These are phyloP conservation scores for Ischnus inquisitorius DNA, from an alignment of 2,888 invertebrate genomes.

Conservation along the genomic window DNA sequence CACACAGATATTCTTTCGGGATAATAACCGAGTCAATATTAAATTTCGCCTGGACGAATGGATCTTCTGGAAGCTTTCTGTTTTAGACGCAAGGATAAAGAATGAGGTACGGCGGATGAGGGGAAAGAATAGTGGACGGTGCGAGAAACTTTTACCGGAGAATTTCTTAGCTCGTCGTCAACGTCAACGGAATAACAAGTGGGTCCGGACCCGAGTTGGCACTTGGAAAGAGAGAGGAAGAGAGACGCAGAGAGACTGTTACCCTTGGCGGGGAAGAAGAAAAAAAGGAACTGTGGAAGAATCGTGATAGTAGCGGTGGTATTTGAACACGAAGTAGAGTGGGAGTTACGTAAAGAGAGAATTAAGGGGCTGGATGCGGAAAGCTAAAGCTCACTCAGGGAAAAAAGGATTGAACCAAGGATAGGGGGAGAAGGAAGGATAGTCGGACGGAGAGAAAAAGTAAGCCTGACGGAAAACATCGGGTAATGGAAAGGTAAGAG, in stretches of 20 bases:
- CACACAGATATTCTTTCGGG: slow-evolving; percentile 28
- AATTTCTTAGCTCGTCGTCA: slow-evolving; percentile 57
- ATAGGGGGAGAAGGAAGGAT: slow-evolving; percentile 9
- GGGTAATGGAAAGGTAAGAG: slow-evolving; percentile 75
- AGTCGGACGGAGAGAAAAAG: slow-evolving; percentile 17
- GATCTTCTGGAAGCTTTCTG: slow-evolving; percentile 18
- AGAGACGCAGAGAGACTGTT: slow-evolving; percentile 20
- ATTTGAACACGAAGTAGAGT: slow-evolving; percentile 42
- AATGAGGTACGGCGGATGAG: slow-evolving; percentile 5
- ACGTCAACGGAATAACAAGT: slow-evolving; percentile 71
- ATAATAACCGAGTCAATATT: slow-evolving; percentile 54
- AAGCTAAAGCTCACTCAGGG: slow-evolving; percentile 27
- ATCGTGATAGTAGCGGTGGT: slow-evolving; percentile 46
- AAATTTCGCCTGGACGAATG: slow-evolving; percentile 42
- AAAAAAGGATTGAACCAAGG: slow-evolving; percentile 52
- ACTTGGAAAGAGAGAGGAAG: slow-evolving; percentile 31
- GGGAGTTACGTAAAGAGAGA: slow-evolving; percentile 50
- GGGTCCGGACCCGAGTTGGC: slow-evolving; percentile 29
- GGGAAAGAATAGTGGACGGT: slow-evolving; percentile 1
- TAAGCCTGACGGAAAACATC: slow-evolving; percentile 66
- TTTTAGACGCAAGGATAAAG: slow-evolving; percentile 13
- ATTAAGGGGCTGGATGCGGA: slow-evolving; percentile 56
- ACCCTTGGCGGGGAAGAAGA: neutral
- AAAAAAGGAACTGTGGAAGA: neutral
- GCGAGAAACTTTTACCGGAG: slow-evolving; percentile 19